These are phyloP conservation scores for Platerodrilus igneus DNA, from an alignment of 2,888 invertebrate species.

Conservation along the genomic window DNA sequence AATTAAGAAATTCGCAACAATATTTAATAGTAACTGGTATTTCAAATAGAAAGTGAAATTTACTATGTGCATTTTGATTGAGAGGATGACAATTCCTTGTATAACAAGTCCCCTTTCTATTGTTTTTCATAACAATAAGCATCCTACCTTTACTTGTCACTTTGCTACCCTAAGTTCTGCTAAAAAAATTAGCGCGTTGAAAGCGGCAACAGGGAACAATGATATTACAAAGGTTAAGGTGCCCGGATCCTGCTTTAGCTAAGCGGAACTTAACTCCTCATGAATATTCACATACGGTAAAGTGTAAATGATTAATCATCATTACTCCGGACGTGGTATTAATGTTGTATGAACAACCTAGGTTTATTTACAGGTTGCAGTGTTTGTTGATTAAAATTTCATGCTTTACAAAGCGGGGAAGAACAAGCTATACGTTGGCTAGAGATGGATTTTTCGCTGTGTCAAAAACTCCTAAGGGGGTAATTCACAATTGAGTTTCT, in stretches of 20 bases:
- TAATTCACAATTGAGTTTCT: constrained; percentile 11
- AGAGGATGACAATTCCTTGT: no score
- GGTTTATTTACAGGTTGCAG: constrained; percentile 42
- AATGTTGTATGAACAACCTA: constrained; percentile 46
- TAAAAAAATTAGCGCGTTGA: no score
- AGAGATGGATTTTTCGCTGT: constrained; percentile 10
- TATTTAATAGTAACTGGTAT: no score
- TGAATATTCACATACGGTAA: constrained; percentile 43
- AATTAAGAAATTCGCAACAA: no score
- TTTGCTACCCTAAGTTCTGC: no score
- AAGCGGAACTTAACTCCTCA: constrained; percentile 32
- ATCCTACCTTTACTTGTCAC: no score
- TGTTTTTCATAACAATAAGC: no score
- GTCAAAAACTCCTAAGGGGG: constrained; percentile 16
- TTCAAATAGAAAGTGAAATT: no score
- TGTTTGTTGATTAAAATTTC: constrained; percentile 34
- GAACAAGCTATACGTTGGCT: constrained; percentile 4
- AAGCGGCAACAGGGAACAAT: constrained; percentile 15
- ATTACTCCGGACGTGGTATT: constrained; percentile 44
- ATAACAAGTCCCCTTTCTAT: no score
- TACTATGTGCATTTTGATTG: no score
- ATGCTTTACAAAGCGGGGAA: constrained; percentile 11
- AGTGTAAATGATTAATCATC: constrained; percentile 48
- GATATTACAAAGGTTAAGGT: constrained; percentile 22
- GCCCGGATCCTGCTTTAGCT: constrained; percentile 21